Percentiles rank a stretch among this genome's conserved stretches.
phyloP scores from a whole-genome alignment of 2,888 invertebrate species.

The Lasioglossum marginatum region DNA sequence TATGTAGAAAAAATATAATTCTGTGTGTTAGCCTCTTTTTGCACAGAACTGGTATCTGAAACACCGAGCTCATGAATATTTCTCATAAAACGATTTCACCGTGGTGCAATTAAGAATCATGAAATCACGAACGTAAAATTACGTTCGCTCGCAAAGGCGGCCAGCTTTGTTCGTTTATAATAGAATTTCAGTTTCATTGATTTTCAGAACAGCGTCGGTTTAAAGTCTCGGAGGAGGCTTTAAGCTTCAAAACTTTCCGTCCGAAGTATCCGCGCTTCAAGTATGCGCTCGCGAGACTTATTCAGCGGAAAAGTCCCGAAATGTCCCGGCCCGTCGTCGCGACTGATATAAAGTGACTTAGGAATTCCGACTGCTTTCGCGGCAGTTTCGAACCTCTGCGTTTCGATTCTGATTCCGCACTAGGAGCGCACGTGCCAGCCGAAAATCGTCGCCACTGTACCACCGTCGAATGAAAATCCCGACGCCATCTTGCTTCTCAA shows the following conservation, averaged over 20 bases:
- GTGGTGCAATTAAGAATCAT: neutral
- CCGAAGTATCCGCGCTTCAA: neutral
- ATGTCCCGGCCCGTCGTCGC: neutral
- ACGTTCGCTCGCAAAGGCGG: neutral
- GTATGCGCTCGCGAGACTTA: neutral
- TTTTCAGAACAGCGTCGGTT: neutral
- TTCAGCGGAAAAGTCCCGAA: slow-evolving; percentile 6
- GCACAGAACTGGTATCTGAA: neutral
- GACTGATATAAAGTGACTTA: neutral
- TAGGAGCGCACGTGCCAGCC: neutral
- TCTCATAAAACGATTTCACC: neutral
- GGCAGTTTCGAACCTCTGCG: neutral
- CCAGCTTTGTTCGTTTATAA: neutral
- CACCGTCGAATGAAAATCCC: neutral
- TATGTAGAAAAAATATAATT: neutral
- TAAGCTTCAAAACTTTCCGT: neutral
- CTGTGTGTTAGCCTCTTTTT: neutral
- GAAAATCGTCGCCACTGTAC: neutral
- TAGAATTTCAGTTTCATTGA: neutral
- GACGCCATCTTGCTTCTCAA: neutral
- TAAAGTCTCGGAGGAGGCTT: neutral
- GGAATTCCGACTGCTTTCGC: neutral
- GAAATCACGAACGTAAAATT: neutral
- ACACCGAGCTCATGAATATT: neutral
- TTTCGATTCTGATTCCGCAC: neutral